These are phyloP conservation scores for Synaphobranchus kaupii DNA, from an alignment of 2,797 vertebrate species.

Conservation along the genomic window DNA sequence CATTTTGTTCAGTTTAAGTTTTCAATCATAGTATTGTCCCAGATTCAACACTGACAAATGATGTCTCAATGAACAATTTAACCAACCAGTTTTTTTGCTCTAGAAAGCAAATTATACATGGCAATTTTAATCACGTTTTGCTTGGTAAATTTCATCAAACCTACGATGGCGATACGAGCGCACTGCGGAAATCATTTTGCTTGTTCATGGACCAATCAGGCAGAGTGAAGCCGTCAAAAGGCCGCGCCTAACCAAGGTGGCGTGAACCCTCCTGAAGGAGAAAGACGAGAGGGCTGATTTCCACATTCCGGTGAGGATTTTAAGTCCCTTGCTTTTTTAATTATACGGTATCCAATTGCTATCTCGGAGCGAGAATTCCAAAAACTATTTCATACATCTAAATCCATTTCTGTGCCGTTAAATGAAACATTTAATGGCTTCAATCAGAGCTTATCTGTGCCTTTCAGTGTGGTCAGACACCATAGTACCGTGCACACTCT, in stretches of 20 bases:
- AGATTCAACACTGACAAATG: constrained; percentile 22
- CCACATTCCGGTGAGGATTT: constrained; percentile 50
- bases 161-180: constrained; percentile 11
- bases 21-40: constrained; percentile 27
- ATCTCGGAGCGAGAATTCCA: constrained; percentile 67
- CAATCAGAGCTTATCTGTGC: constrained; percentile 38
- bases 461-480: background rate
- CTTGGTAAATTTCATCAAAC: constrained; percentile 16
- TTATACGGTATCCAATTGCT: constrained; percentile 75
- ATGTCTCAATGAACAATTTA: background rate
- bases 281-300: constrained; percentile 38
- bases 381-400: constrained; percentile 6
- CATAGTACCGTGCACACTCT: background rate
- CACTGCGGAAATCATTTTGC: constrained; percentile 17
- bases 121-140: constrained; percentile 20
- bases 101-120: background rate
- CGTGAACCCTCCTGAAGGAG: constrained; percentile 24
- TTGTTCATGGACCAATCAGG: background rate
- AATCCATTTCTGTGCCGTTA: constrained; percentile 31
- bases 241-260: background rate
- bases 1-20: background rate
- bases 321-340: constrained; percentile 64
- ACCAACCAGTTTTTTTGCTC: constrained; percentile 7
- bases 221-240: constrained; percentile 27
- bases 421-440: constrained; percentile 34